Conservation (phyloP, 2,797 vertebrate species). For the Cuculus canorus region DNA sequence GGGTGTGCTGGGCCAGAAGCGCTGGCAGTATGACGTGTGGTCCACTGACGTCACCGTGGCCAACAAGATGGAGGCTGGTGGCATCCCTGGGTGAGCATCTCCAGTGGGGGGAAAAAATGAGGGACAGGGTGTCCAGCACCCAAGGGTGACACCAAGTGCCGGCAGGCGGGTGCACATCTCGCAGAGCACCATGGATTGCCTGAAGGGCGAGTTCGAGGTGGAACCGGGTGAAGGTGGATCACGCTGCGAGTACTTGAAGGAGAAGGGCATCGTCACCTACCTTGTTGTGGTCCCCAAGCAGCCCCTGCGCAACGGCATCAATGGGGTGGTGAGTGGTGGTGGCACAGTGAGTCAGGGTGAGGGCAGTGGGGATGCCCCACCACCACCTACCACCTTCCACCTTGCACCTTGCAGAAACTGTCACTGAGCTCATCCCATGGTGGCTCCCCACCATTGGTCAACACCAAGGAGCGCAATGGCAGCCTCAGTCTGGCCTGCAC, state of each 20-base stretch:
- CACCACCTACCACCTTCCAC: fast-evolving
- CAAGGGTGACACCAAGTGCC: background rate
- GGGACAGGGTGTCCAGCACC: background rate
- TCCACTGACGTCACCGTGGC: constrained; percentile 95
- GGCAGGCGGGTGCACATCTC: constrained; percentile 93
- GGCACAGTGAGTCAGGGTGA: fast-evolving
- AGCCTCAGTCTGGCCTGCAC: constrained; percentile 74
- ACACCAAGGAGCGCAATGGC: constrained; percentile 81
- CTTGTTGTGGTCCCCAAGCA: constrained; percentile 83
- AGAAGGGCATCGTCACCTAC: constrained; percentile 93
- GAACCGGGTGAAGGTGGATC: constrained; percentile 88
- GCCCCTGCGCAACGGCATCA: constrained; percentile 75
- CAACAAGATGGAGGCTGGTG: constrained; percentile 96
- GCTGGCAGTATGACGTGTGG: constrained; percentile 98
- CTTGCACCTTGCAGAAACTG: constrained; percentile 66
- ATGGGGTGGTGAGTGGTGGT: constrained; percentile 79
- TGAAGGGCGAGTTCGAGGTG: constrained; percentile 91
- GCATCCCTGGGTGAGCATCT: constrained; percentile 88
- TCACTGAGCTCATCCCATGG: constrained; percentile 75
- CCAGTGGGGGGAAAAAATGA: too few species aligned
- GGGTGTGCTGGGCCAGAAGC: constrained; percentile 93
- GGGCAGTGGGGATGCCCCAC: background rate
- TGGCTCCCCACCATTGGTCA: constrained; percentile 81
- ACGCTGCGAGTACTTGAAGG: constrained; percentile 90
- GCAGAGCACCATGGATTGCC: constrained; percentile 89